These are phyloP conservation scores for Patella pellucida DNA, from an alignment of 2,888 invertebrate genomes.

Conservation along the genomic window DNA sequence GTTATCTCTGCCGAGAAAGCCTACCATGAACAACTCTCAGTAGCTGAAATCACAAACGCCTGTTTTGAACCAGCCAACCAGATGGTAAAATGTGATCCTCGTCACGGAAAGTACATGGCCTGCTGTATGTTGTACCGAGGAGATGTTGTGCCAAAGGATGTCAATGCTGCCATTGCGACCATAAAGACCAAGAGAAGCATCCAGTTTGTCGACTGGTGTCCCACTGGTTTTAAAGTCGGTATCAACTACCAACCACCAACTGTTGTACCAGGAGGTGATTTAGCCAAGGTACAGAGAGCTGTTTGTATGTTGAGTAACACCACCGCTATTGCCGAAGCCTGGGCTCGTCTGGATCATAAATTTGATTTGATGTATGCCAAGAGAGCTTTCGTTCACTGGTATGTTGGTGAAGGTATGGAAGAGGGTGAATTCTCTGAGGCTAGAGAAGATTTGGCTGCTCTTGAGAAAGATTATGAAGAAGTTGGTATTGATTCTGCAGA, in stretches of 20 bases:
- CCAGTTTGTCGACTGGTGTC: neutral
- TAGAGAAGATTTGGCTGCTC: constrained; percentile 9
- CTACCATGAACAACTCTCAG: neutral
- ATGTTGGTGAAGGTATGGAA: constrained; percentile 8
- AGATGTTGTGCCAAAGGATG: neutral
- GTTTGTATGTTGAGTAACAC: constrained; percentile 10
- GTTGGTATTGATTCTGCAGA: neutral
- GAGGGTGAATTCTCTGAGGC: constrained; percentile 8
- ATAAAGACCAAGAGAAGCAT: constrained; percentile 7
- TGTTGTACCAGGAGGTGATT: constrained; percentile 10
- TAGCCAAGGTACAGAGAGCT: constrained; percentile 8
- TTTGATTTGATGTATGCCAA: neutral
- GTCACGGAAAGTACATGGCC: constrained; percentile 1
- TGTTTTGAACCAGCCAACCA: constrained; percentile 2
- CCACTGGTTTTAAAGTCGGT: neutral
- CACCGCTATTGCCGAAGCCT: neutral
- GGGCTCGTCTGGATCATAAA: constrained; percentile 6
- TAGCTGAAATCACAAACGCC: neutral
- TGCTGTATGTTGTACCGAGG: constrained; percentile 7
- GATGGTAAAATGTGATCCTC: constrained; percentile 9
- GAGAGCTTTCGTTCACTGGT: constrained; percentile 4
- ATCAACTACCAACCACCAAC: constrained; percentile 11
- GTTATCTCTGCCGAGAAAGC: neutral
- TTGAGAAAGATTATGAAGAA: neutral
- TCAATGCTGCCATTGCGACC: neutral